Evolutionary conservation across 1,140 invertebrate species (phyloP), one percentile per base, ranked within the genome.

Genomic region (Bilobella aurantiaca): DNA sequence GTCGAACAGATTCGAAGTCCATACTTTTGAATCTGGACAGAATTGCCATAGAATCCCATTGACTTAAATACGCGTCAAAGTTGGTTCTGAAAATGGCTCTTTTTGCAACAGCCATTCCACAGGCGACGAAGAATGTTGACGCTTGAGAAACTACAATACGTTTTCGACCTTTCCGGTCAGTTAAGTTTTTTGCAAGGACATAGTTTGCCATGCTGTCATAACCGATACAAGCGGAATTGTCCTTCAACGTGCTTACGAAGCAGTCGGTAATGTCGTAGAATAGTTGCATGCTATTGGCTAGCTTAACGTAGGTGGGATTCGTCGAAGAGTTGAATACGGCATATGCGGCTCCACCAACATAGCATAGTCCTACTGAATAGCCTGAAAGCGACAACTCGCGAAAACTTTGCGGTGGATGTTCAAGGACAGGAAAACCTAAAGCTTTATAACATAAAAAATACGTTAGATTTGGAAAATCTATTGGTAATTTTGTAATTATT

Each of bases 351-450:
- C 63, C 67, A 23, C 67, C 67, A 8, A 59, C 53, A 5, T 65
- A 58, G 27, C 58, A 32, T 16, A 69, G 63, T n/a, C 67, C 67
- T 3, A 69, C 59, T 31, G 30, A 27, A 29, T 62, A 69, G 21
- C 63, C 64, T 5, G 61, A 63, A 8, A 47, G 29, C 1, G 62
- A 64, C 14, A 69, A 42, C 16, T 69, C 64, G 1, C 63, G 31
- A 47, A 69, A 69, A 18, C 61, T 69, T 27, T 59, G 27, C 2
- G 68, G 68, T n/a, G 62, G 30, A 32, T 31, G 34, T 46, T 64
- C 64, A 2, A 63, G 5, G 31, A 69, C 57, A 1, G 64, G 64
- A 64, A 69, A 69, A 23, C 64, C 68, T n/a, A 69, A 61, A 2
- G 64, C n/a, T n/a, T n/a, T n/a, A n/a, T n/a, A n/a, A n/a, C n/a